Evolutionary conservation across 2,113 vertebrate species (phyloP), one percentile per base, ranked within the genome.

Genomic region (Thomomys bottae): DNA sequence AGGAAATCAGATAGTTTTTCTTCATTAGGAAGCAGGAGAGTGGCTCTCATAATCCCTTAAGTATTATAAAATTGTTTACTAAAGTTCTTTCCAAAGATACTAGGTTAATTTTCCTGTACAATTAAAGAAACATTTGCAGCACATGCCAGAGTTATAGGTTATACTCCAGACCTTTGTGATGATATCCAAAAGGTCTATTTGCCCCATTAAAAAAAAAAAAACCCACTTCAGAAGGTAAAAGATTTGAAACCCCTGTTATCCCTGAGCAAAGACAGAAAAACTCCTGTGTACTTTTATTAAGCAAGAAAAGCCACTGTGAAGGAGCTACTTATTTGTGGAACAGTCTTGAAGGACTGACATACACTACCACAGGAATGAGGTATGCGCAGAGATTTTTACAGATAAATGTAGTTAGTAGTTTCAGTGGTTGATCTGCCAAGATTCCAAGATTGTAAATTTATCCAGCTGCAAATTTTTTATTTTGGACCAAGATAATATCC

Each of bases 21-120:
- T 88, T 67, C 71, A 81, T 28, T 1, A 72, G 14, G 21, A 2
- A 72, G 66, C 71, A 96, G 83, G 70, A 96, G 4, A 93, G 86
- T 34, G 84, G 54, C 23, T 77, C 83, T 89, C 66, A 92, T 70
- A 95, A 94, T 64, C 71, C 36, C 87, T 95, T 84, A 90, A 80
- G 79, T 54, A 57, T 90, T 92, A 95, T 77, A 95, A 94, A 95
- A 78, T 77, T 85, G 61, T 34, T 82, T 95, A 94, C 84, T 96
- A 70, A 94, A 81, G 54, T 96, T 95, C 94, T 93, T 95, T n/a
- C 76, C 63, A 91, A 95, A 97, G 87, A 92, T 97, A 92, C 93
- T 78, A 78, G 76, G 80, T 90, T 96, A 71, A 80, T 83, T 94
- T 95, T 93, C 80, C 84, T 95, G 63, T 94, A 95, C n/a, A 87